Percentiles rank a stretch among this genome's conserved stretches.
These are phyloP conservation scores for Stigmatopora argus DNA, from an alignment of 2,113 vertebrate genomes.

Conservation along the genomic window DNA sequence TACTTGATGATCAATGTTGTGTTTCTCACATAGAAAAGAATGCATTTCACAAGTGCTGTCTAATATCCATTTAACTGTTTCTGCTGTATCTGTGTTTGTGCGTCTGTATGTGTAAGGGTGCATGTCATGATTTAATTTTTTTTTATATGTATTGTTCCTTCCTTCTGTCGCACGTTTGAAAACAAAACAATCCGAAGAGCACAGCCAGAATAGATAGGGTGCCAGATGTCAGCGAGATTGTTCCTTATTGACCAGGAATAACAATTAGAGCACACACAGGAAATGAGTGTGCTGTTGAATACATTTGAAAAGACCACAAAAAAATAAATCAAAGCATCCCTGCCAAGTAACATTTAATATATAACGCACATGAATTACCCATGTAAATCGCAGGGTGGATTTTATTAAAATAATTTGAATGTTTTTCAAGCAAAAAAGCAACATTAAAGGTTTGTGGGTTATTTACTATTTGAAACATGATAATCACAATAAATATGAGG, in stretches of 20 bases:
- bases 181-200: constrained; percentile 53
- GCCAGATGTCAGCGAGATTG: constrained; percentile 39
- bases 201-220: constrained; percentile 35
- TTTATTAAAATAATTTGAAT: neutral
- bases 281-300: constrained; percentile 18
- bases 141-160: constrained; percentile 24
- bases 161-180: constrained; percentile 52
- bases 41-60: constrained; percentile 12
- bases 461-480: neutral
- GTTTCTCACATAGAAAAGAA: neutral
- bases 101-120: constrained; percentile 47
- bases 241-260: constrained; percentile 25
- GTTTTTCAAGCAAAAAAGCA: neutral
- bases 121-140: neutral
- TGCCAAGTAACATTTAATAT: neutral
- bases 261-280: constrained; percentile 17
- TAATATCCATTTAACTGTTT: constrained; percentile 13
- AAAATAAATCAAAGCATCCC: neutral
- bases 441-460: neutral
- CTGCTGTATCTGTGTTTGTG: constrained; percentile 22
- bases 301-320: constrained; percentile 2
- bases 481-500: neutral
- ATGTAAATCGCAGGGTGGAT: neutral
- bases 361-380: neutral
- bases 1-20: neutral